These are phyloP conservation scores for Drosophila buzzatii DNA, from an alignment of 2,888 invertebrate genomes.

Conservation along the genomic window DNA sequence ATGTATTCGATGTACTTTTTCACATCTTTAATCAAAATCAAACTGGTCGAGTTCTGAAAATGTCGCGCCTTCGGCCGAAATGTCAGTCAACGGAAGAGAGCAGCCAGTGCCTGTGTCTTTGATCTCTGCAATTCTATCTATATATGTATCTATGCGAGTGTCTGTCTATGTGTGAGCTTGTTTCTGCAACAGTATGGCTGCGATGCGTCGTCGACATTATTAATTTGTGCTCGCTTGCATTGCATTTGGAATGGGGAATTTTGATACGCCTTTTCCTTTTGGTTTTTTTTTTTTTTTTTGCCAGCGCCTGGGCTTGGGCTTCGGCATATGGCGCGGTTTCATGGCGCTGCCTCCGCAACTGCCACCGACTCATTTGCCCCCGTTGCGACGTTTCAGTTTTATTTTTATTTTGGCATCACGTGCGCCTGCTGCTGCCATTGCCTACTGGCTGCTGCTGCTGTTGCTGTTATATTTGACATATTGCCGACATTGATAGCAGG, in stretches of 20 bases:
- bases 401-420: conserved; percentile 70
- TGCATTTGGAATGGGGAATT: conserved; percentile 62
- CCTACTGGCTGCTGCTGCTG: conserved; percentile 24
- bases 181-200: conserved; percentile 30
- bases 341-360: conserved; percentile 26
- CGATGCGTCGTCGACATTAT: conserved; percentile 65
- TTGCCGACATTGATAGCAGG: conserved; percentile 77
- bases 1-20: background rate
- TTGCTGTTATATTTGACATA: conserved; percentile 67
- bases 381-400: conserved; percentile 35
- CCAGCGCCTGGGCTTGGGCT: conserved; percentile 46
- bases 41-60: conserved; percentile 33
- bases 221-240: conserved; percentile 69
- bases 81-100: conserved; percentile 39
- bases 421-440: conserved; percentile 38
- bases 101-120: conserved; percentile 39
- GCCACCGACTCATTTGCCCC: conserved; percentile 32
- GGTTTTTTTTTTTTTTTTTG: background rate
- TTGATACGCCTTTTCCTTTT: conserved; percentile 52
- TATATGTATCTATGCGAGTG: conserved; percentile 18
- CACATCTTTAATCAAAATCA: conserved; percentile 17
- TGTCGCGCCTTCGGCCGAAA: conserved; percentile 29
- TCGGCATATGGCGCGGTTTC: conserved; percentile 46
- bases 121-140: conserved; percentile 51
- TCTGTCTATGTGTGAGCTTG: conserved; percentile 15